phyloP scores from a whole-genome alignment of 2,888 invertebrate species.

The Zygaena filipendulae region DNA sequence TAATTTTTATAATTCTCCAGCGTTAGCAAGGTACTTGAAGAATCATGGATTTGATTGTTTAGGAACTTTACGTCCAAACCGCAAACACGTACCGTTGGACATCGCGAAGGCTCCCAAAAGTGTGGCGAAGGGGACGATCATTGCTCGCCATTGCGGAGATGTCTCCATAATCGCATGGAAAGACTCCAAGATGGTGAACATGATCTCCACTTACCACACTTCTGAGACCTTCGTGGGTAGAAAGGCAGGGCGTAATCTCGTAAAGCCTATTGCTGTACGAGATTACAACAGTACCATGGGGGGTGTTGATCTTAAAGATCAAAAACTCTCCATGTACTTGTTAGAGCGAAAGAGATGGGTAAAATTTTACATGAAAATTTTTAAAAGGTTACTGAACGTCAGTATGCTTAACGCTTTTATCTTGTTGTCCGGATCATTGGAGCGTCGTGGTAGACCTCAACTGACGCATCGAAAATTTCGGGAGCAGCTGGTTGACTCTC shows the following conservation, averaged over 20 bases:
- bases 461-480: too few relatives aligned
- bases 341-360: slow-evolving; percentile 12
- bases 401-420: too few relatives aligned
- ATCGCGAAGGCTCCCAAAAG: slow-evolving; percentile 7
- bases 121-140: slow-evolving; percentile 8
- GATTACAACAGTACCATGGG: slow-evolving; percentile 9
- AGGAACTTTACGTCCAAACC: slow-evolving; percentile 7
- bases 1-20: slow-evolving; percentile 18
- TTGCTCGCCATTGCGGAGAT: slow-evolving; percentile 11
- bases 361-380: slow-evolving; percentile 16
- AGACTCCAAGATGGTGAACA: slow-evolving; percentile 12
- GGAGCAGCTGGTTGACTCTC: too few relatives aligned
- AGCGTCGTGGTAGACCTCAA: too few relatives aligned
- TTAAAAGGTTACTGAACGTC: slow-evolving; percentile 1
- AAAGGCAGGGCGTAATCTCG: background rate
- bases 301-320: slow-evolving; percentile 5
- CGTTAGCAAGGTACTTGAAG: slow-evolving; percentile 4
- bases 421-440: too few relatives aligned
- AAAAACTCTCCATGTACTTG: slow-evolving; percentile 1
- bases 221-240: background rate
- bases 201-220: slow-evolving; percentile 17
- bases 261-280: slow-evolving; percentile 3
- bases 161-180: slow-evolving; percentile 14
- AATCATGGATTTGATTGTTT: slow-evolving; percentile 5
- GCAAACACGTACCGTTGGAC: slow-evolving; percentile 5